Percentiles rank a stretch among this genome's conserved stretches.
Conservation (phyloP, 2,113 vertebrate genomes). For the Osmerus eperlanus region DNA sequence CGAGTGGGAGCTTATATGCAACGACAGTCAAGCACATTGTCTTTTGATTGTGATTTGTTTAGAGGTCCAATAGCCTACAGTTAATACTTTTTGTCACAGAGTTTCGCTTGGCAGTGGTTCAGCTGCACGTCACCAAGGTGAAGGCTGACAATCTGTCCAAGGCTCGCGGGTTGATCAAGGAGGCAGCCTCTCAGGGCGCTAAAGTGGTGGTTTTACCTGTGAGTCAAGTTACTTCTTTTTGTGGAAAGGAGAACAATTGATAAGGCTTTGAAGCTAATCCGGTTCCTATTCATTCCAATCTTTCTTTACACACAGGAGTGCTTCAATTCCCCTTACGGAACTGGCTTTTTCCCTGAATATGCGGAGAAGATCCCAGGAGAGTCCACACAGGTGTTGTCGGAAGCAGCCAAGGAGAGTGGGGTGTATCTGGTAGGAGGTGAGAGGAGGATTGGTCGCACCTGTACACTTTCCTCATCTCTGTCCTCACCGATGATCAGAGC, state of each 20-base stretch:
- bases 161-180: slow-evolving; percentile 77
- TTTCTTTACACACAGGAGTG: slow-evolving; percentile 77
- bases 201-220: slow-evolving; percentile 89
- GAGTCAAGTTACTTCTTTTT: slow-evolving; percentile 57
- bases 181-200: slow-evolving; percentile 83
- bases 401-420: slow-evolving; percentile 82
- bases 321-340: slow-evolving; percentile 96
- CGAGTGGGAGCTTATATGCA: too few relatives aligned
- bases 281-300: background rate
- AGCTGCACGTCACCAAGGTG: slow-evolving; percentile 80
- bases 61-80: background rate
- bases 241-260: background rate
- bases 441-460: background rate
- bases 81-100: slow-evolving; percentile 62
- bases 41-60: too few relatives aligned
- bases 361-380: slow-evolving; percentile 94
- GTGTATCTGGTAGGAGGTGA: slow-evolving; percentile 92
- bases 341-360: slow-evolving; percentile 82
- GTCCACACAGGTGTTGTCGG: slow-evolving; percentile 82
- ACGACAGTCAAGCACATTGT: too few relatives aligned
- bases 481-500: background rate
- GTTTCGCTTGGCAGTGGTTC: slow-evolving; percentile 89
- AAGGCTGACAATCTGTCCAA: slow-evolving; percentile 85
- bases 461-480: background rate
- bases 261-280: too few relatives aligned